Evolutionary conservation across 1,140 invertebrate genomes (phyloP).

Genomic region (Bombus terrestris): DNA sequence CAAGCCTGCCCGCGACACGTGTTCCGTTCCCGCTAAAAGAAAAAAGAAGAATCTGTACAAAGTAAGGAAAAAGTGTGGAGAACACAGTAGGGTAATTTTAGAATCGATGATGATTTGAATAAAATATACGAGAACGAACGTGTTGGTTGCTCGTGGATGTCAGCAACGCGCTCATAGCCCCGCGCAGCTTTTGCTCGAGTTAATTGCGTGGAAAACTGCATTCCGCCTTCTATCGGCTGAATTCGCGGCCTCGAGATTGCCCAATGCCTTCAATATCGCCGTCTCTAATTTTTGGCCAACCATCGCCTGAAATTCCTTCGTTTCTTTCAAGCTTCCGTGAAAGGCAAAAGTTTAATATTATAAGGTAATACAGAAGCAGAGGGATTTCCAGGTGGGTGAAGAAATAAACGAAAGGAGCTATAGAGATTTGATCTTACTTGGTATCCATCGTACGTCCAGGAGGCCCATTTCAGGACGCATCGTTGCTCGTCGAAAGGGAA

Average conservation of each 20-base stretch:
- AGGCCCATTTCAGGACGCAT: slow-evolving; percentile 97
- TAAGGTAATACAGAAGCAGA: too few species aligned
- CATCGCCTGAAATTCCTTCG: background rate
- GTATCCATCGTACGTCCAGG: slow-evolving; percentile 98
- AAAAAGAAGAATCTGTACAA: background rate
- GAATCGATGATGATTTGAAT: slow-evolving; percentile 32
- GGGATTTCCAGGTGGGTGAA: background rate
- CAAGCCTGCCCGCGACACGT: background rate
- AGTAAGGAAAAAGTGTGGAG: background rate
- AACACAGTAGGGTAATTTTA: background rate
- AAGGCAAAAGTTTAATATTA: too few species aligned
- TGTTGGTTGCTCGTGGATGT: slow-evolving; percentile 1
- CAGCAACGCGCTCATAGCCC: background rate
- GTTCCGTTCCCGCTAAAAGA: background rate
- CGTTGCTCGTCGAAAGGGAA: slow-evolving; percentile 97
- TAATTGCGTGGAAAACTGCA: slow-evolving; percentile 40
- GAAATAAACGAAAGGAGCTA: background rate
- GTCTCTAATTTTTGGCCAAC: background rate
- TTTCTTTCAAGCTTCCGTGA: background rate
- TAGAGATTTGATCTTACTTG: slow-evolving; percentile 85
- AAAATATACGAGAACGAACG: background rate
- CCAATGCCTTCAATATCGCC: background rate
- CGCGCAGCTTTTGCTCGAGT: background rate
- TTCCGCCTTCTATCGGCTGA: background rate
- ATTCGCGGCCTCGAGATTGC: background rate